phyloP scores from a whole-genome alignment of 2,888 invertebrate genomes.

The Campoletis raptor region DNA sequence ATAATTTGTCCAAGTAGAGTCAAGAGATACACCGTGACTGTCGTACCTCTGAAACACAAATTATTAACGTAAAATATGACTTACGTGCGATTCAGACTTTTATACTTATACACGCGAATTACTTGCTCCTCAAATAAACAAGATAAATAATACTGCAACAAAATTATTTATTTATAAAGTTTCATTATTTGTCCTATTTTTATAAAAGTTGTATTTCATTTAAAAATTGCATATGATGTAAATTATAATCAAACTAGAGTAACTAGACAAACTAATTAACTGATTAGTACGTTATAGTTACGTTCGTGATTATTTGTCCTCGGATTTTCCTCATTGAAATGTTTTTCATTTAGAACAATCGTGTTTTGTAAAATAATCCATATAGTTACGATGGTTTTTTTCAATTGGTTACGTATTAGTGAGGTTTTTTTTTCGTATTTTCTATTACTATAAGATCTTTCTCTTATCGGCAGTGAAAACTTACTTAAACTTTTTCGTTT shows the following conservation, averaged over 20 bases:
- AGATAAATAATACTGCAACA: neutral
- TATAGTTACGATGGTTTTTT: neutral
- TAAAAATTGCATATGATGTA: neutral
- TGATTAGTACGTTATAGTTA: neutral
- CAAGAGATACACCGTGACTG: conserved; percentile 81
- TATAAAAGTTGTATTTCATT: neutral
- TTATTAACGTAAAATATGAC: conserved; percentile 20
- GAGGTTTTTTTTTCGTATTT: too few relatives aligned
- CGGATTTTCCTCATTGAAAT: neutral
- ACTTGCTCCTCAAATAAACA: neutral
- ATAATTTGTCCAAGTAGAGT: conserved; percentile 79
- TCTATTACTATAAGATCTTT: neutral
- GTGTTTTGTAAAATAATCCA: neutral
- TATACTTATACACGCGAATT: neutral
- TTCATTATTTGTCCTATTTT: neutral
- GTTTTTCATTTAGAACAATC: neutral
- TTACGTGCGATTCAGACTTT: neutral
- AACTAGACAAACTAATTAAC: neutral
- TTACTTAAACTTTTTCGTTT: conserved; percentile 89
- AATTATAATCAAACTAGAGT: neutral
- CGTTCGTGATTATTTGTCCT: neutral
- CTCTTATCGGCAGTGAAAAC: conserved; percentile 70
- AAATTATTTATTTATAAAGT: neutral
- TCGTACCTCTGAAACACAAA: conserved; percentile 86
- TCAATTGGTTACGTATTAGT: neutral